A percentile compares a stretch with the other conserved stretches of the same genome.
phyloP scores from a whole-genome alignment of 1,140 invertebrate species.

The Cyphomyrmex costatus region DNA sequence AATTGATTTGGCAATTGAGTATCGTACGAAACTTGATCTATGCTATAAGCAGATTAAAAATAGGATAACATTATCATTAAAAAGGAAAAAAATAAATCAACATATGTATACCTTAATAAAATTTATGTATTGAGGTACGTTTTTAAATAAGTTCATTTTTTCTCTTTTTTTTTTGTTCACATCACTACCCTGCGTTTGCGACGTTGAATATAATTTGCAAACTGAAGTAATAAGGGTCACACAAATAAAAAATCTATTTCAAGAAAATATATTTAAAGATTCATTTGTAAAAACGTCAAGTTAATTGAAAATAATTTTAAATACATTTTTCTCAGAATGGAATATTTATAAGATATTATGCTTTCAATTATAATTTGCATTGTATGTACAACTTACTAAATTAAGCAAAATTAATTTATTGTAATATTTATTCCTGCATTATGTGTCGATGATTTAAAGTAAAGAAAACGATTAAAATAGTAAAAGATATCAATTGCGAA shows the following conservation, averaged over 20 bases:
- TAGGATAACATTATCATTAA: constrained; percentile 85
- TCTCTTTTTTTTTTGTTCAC: constrained; percentile 66
- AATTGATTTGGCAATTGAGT: constrained; percentile 83
- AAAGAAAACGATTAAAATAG: not conserved
- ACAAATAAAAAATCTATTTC: not conserved
- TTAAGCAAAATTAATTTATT: constrained; percentile 4
- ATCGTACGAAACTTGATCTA: constrained; percentile 80
- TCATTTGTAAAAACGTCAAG: not conserved
- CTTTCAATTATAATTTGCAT: not conserved
- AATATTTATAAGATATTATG: constrained; percentile 4
- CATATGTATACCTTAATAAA: constrained; percentile 87
- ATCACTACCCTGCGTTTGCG: constrained; percentile 8
- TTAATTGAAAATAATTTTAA: constrained; percentile 20
- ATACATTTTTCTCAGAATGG: not conserved
- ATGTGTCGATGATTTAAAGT: not conserved
- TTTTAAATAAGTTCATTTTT: constrained; percentile 83
- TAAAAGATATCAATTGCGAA: not conserved
- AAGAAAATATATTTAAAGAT: constrained; percentile 9
- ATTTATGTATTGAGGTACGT: constrained; percentile 87
- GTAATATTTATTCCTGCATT: not conserved
- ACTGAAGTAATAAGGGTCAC: not conserved
- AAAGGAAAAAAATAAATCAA: constrained; percentile 85
- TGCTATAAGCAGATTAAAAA: constrained; percentile 80
- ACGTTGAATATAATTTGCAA: not conserved
- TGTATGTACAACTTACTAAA: not conserved